These are phyloP conservation scores for Columba livia DNA, from an alignment of 2,113 vertebrate species.

Conservation along the genomic window DNA sequence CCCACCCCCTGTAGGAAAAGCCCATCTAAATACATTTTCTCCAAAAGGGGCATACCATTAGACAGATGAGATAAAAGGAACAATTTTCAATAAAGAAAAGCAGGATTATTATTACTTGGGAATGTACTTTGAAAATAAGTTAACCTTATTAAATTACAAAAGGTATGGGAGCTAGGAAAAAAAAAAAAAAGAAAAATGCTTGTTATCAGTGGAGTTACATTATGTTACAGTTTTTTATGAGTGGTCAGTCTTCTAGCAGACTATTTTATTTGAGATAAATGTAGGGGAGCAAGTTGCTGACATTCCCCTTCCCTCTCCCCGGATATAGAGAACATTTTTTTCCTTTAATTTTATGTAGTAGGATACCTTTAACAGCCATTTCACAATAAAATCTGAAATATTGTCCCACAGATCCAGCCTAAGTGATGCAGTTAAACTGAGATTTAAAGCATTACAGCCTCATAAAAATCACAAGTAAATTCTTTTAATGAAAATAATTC, in stretches of 20 bases:
- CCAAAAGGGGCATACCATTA: neutral
- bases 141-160: neutral
- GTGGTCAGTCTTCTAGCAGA: neutral
- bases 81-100: neutral
- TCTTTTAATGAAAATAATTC: neutral
- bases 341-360: neutral
- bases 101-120: neutral
- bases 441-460: neutral
- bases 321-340: neutral
- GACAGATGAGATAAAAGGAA: neutral
- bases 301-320: accelerated
- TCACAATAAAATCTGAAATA: neutral
- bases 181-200: neutral
- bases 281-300: neutral
- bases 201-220: neutral
- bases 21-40: neutral
- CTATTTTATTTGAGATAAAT: neutral
- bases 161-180: neutral
- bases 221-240: neutral
- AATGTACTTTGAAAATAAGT: neutral
- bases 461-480: neutral
- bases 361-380: neutral
- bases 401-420: neutral
- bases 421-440: neutral
- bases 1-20: neutral